A percentile compares a stretch with the other conserved stretches of the same genome.
Conservation (phyloP, 2,113 vertebrate genomes). For the Oncorhynchus kisutch region DNA sequence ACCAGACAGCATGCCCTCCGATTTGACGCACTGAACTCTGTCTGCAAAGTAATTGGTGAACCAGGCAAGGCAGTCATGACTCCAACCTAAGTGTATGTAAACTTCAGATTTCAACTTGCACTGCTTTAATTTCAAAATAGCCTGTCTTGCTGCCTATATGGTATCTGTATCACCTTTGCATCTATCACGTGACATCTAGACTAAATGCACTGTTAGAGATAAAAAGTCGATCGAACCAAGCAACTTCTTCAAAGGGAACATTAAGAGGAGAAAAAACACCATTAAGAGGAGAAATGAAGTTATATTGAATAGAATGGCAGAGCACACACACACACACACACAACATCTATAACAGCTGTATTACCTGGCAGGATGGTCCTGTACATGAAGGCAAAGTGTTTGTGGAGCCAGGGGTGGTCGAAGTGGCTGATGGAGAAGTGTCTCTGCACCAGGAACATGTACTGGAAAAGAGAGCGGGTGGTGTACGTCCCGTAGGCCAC, state of each 20-base stretch:
- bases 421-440: slow-evolving; percentile 95
- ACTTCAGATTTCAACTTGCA: neutral
- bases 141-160: neutral
- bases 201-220: neutral
- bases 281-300: neutral
- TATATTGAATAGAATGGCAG: too few species aligned
- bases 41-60: too few species aligned
- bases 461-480: slow-evolving; percentile 94
- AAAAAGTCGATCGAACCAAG: neutral
- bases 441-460: slow-evolving; percentile 93
- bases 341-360: neutral
- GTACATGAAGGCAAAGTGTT: slow-evolving; percentile 96
- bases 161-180: neutral
- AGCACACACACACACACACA: too few species aligned
- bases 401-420: slow-evolving; percentile 90
- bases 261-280: neutral
- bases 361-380: slow-evolving; percentile 93
- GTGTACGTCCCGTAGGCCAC: slow-evolving; percentile 97
- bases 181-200: neutral
- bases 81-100: too few species aligned
- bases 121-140: slow-evolving; percentile 9
- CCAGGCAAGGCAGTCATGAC: too few species aligned
- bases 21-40: too few species aligned
- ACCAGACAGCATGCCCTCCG: too few species aligned
- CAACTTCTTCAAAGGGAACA: neutral